Percentiles rank a stretch among this genome's conserved stretches.
Evolutionary conservation across 30 jellyfish, hydroid and myxozoan species (phyloP).

Genomic region (Hydra vulgaris): DNA sequence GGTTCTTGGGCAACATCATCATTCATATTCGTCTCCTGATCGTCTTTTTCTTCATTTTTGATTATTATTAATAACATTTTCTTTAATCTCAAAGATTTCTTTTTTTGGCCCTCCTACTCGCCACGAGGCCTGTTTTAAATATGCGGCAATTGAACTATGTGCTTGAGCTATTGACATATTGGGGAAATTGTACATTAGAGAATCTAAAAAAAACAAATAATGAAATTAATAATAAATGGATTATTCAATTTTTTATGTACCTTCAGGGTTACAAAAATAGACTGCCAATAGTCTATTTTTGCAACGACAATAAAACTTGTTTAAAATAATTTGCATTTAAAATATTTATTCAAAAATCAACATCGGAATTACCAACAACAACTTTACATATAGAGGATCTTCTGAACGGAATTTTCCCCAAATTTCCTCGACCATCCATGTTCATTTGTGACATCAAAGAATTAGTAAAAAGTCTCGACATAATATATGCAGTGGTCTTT

Average conservation of each 20-base stretch:
- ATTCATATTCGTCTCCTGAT: neutral
- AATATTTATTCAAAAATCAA: neutral
- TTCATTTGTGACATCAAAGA: neutral
- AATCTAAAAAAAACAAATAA: neutral
- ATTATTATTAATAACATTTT: neutral
- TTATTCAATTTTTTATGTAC: neutral
- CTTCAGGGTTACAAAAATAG: neutral
- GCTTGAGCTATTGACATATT: neutral
- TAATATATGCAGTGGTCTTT: neutral
- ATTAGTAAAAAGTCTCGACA: neutral
- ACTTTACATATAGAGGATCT: neutral
- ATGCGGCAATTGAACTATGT: neutral
- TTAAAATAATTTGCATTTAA: neutral
- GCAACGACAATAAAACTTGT: neutral
- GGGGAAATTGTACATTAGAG: neutral
- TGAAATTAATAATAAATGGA: neutral
- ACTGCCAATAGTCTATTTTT: neutral
- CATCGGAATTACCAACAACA: neutral
- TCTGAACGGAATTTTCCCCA: neutral
- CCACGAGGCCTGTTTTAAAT: neutral
- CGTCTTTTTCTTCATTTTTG: neutral
- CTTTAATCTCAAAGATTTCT: neutral
- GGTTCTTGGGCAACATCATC: neutral
- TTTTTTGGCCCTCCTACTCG: neutral
- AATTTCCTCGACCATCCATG: neutral